phyloP scores from a whole-genome alignment of 1,140 invertebrate genomes.

The Protaetia brevitarsis region DNA sequence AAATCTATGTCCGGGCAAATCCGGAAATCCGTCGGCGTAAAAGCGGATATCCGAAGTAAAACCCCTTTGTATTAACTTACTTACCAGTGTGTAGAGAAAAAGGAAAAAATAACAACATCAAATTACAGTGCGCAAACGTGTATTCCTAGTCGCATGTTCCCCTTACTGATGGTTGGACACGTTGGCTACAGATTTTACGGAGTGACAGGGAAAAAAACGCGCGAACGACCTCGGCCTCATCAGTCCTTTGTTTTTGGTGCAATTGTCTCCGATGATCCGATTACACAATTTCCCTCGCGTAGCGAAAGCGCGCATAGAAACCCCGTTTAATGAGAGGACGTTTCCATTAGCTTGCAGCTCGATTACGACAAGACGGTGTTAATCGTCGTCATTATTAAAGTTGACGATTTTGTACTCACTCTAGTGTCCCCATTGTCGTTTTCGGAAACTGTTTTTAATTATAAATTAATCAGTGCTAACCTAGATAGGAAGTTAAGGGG shows the following conservation, averaged over 20 bases:
- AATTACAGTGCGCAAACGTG: not conserved
- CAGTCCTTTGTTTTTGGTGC: slow-evolving; percentile 20
- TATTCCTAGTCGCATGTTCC: not conserved
- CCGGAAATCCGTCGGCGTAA: not conserved
- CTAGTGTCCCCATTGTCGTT: not conserved
- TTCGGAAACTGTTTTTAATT: not conserved
- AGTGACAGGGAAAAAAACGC: not conserved
- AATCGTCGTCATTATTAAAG: slow-evolving; percentile 4
- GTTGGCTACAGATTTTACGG: not conserved
- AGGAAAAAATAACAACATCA: not conserved
- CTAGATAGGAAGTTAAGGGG: not conserved
- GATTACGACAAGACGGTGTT: slow-evolving; percentile 19
- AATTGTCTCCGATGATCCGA: slow-evolving; percentile 25
- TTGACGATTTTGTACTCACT: slow-evolving; percentile 8
- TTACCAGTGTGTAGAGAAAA: slow-evolving; percentile 2
- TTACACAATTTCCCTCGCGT: slow-evolving; percentile 4
- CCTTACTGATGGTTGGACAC: not conserved
- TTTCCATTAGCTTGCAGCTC: slow-evolving; percentile 19
- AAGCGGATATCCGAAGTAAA: not conserved
- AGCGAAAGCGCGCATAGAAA: not conserved
- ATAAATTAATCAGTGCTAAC: not conserved
- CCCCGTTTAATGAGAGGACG: slow-evolving; percentile 20
- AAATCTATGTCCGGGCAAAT: not conserved
- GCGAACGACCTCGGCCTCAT: not conserved
- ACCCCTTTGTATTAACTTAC: not conserved